Evolutionary conservation across 2,888 invertebrate species (phyloP).

Genomic region (Mythimna vitellina): DNA sequence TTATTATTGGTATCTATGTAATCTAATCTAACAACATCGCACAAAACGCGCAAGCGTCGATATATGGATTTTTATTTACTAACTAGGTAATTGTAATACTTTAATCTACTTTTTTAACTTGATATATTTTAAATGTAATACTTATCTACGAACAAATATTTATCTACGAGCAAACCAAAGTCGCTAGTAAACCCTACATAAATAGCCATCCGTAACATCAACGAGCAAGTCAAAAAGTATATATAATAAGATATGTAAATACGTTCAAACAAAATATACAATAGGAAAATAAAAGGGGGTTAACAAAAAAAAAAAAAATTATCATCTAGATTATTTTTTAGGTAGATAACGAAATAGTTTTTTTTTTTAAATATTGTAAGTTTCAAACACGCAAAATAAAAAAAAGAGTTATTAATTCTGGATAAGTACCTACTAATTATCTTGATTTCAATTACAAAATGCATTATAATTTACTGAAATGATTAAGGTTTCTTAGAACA

Average conservation of each 20-base stretch:
- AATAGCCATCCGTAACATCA: not conserved
- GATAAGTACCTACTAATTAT: too few species aligned
- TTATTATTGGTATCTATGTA: not conserved
- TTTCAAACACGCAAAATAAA: too few species aligned
- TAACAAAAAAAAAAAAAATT: too few species aligned
- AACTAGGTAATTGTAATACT: not conserved
- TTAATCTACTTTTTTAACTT: not conserved
- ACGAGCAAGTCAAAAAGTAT: conserved; percentile 1
- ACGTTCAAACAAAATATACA: not conserved
- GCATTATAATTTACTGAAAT: not conserved
- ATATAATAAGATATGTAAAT: not conserved
- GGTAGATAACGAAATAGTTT: too few species aligned
- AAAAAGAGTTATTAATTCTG: too few species aligned
- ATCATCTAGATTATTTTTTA: too few species aligned
- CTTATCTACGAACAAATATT: not conserved
- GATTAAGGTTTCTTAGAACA: not conserved
- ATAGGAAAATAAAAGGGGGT: not conserved
- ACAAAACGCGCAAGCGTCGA: conserved; percentile 24
- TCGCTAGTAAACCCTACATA: not conserved
- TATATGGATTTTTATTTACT: conserved; percentile 1
- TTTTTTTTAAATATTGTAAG: too few species aligned
- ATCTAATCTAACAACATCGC: conserved; percentile 15
- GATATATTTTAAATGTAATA: not conserved
- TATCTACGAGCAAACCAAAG: not conserved
- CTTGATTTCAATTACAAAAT: not conserved